Percentiles rank a stretch among this genome's conserved stretches.
Evolutionary conservation across 2,888 invertebrate species (phyloP).

Genomic region (Matsumyia berberina): DNA sequence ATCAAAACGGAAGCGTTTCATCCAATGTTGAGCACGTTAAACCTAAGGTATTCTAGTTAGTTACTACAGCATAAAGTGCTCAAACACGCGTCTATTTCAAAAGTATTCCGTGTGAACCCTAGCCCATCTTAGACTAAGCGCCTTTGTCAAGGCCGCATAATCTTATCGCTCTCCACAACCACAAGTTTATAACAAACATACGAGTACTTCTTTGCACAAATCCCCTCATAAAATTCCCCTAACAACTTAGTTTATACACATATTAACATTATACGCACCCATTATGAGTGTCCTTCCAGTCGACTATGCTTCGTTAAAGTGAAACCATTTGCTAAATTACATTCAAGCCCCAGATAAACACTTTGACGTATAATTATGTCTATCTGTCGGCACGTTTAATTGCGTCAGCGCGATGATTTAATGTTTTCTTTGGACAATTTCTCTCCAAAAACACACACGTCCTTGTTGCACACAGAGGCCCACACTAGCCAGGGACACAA

Average conservation of each 20-base stretch:
- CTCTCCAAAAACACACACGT: background rate
- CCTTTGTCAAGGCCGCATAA: conserved; percentile 2
- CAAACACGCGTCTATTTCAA: background rate
- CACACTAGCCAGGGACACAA: conserved; percentile 6
- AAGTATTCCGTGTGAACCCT: background rate
- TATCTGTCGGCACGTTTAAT: conserved; percentile 57
- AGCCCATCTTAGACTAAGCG: background rate
- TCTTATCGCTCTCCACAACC: background rate
- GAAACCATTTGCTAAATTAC: conserved; percentile 67
- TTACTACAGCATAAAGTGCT: background rate
- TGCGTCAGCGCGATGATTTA: conserved; percentile 51
- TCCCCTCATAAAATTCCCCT: conserved; percentile 11
- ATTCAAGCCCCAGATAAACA: conserved; percentile 57
- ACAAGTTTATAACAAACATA: conserved; percentile 8
- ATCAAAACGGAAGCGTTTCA: too few relatives aligned
- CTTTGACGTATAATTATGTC: conserved; percentile 57
- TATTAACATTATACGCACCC: conserved; percentile 18
- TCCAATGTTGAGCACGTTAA: too few relatives aligned
- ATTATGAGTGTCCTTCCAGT: conserved; percentile 34
- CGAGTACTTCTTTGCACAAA: conserved; percentile 6
- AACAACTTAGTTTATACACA: conserved; percentile 8
- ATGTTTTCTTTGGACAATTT: conserved; percentile 28
- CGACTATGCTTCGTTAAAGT: conserved; percentile 38
- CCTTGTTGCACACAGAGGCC: background rate
- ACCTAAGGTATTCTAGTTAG: too few relatives aligned